Conservation (phyloP, 1,140 invertebrate genomes). For the Leucophenga varia region DNA sequence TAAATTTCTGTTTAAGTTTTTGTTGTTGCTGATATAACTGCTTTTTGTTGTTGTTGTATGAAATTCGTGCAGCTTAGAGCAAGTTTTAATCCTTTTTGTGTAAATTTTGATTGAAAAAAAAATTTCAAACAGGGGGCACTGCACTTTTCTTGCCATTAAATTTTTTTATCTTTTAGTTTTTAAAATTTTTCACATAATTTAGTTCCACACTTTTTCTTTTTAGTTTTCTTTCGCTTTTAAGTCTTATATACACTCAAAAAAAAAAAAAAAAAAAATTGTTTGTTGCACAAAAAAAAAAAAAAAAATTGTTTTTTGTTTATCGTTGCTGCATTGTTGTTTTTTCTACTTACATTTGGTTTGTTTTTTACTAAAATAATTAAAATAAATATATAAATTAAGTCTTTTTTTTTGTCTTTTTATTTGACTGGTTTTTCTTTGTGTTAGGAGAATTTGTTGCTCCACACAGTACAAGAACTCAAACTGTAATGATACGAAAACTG, state of each 20-base stretch:
- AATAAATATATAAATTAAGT: conserved; percentile 56
- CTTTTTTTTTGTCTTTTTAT: conserved; percentile 47
- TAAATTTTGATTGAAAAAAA: too few relatives aligned
- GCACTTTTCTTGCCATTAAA: background rate
- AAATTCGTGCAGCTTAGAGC: background rate
- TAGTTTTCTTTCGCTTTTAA: background rate
- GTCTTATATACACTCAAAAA: background rate
- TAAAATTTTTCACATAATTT: too few relatives aligned
- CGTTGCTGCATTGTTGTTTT: conserved; percentile 2
- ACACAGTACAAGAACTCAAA: conserved; percentile 56
- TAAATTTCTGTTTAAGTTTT: too few relatives aligned
- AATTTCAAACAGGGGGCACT: background rate
- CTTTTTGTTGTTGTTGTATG: background rate
- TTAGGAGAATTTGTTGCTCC: conserved; percentile 45
- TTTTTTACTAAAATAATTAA: conserved; percentile 52
- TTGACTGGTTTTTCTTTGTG: conserved; percentile 44
- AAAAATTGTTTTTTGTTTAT: conserved; percentile 1
- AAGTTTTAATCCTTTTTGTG: background rate
- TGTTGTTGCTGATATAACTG: background rate
- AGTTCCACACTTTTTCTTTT: too few relatives aligned
- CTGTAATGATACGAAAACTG: conserved; percentile 56
- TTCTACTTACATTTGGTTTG: conserved; percentile 52
- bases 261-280: conserved; percentile 1
- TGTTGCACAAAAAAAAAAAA: conserved; percentile 4
- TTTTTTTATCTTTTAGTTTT: background rate